phyloP scores from a whole-genome alignment of 2,888 invertebrate species.

The Drosophila gaucha region DNA sequence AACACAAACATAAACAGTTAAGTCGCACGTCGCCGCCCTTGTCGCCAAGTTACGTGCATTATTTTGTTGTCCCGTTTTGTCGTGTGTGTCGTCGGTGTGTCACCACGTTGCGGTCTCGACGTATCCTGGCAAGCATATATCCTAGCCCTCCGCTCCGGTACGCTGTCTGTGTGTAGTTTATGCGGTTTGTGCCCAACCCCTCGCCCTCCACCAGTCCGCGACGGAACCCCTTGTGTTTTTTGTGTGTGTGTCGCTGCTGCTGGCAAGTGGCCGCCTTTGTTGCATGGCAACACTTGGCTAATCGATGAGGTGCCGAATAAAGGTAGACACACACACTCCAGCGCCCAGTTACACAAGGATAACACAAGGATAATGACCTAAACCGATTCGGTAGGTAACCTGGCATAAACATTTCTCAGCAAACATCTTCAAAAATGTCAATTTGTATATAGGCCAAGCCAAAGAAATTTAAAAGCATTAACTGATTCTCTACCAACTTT shows the following conservation, averaged over 20 bases:
- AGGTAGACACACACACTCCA: conserved; percentile 39
- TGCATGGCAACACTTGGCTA: conserved; percentile 82
- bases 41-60: conserved; percentile 55
- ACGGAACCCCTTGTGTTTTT: not conserved
- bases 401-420: conserved; percentile 11
- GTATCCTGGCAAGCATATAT: conserved; percentile 36
- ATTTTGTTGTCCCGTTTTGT: conserved; percentile 32
- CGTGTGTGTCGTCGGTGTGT: conserved; percentile 24
- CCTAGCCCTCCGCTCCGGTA: conserved; percentile 12
- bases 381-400: conserved; percentile 51
- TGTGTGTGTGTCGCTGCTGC: conserved; percentile 56
- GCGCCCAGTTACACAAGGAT: conserved; percentile 62
- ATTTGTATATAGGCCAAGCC: conserved; percentile 38
- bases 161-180: conserved; percentile 33
- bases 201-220: not conserved
- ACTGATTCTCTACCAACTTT: conserved; percentile 53
- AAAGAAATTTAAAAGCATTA: conserved; percentile 37
- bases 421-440: not conserved
- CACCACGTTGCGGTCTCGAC: conserved; percentile 53
- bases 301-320: conserved; percentile 79
- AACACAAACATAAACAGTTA: conserved; percentile 31
- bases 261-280: conserved; percentile 69
- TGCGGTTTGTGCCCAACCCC: conserved; percentile 51
- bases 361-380: conserved; percentile 78
- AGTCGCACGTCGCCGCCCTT: conserved; percentile 8